Conservation (phyloP, 2,888 invertebrate genomes). For the Danaus chrysippus region DNA sequence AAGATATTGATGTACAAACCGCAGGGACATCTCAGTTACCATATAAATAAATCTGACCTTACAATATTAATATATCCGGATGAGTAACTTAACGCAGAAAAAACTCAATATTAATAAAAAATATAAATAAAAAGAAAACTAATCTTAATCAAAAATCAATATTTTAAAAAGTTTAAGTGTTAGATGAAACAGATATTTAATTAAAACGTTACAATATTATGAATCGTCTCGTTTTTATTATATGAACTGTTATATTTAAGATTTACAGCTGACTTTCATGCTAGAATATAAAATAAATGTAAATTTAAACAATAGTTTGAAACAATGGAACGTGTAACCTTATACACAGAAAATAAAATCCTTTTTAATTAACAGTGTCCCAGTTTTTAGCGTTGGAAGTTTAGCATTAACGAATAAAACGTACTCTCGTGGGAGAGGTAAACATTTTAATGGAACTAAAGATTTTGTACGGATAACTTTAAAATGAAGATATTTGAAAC, state of each 20-base stretch:
- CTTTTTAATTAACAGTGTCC: conserved; percentile 27
- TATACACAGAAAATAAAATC: conserved; percentile 23
- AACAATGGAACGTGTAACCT: conserved; percentile 19
- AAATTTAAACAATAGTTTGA: conserved; percentile 16
- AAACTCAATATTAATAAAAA: not conserved
- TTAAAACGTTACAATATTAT: not conserved
- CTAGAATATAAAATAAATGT: not conserved
- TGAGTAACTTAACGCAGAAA: not conserved
- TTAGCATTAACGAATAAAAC: conserved; percentile 13
- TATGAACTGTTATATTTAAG: too few relatives aligned
- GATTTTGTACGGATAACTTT: conserved; percentile 4
- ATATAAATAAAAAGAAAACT: not conserved
- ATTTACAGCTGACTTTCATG: not conserved
- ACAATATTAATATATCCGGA: conserved; percentile 1
- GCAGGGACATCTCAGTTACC: conserved; percentile 58
- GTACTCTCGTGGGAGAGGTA: conserved; percentile 14
- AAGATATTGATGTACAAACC: conserved; percentile 60
- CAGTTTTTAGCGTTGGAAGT: conserved; percentile 18
- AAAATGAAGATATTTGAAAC: not conserved
- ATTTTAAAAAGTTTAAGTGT: not conserved
- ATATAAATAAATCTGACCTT: conserved; percentile 28
- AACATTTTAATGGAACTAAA: conserved; percentile 16
- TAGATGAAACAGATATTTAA: conserved; percentile 11
- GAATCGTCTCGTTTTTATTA: too few relatives aligned
- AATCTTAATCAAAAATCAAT: not conserved